Conservation (phyloP, 2,113 vertebrate species). For the Elephantulus edwardii region DNA sequence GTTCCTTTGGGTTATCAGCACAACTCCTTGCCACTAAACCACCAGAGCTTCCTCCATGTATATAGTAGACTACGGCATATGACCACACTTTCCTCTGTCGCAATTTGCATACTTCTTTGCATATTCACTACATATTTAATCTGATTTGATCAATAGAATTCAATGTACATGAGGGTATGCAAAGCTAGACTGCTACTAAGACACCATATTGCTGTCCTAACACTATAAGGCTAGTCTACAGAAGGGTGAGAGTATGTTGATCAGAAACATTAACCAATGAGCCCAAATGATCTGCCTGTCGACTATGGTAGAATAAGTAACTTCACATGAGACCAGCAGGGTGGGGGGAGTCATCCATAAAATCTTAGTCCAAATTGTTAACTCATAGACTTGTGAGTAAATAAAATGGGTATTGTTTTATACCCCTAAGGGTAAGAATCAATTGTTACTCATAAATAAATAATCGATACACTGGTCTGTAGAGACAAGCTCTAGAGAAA, state of each 20-base stretch:
- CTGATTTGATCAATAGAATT: neutral
- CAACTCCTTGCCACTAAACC: too few species aligned
- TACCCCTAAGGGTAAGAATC: too few species aligned
- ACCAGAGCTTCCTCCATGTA: too few species aligned
- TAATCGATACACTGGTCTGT: neutral
- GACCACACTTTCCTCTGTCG: neutral
- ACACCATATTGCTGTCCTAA: neutral
- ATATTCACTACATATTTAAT: neutral
- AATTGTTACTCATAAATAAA: neutral
- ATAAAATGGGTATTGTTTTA: neutral
- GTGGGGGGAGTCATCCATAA: neutral
- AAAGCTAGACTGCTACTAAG: neutral
- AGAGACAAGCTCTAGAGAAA: neutral
- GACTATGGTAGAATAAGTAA: neutral
- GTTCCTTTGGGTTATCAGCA: too few species aligned
- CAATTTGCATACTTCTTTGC: too few species aligned
- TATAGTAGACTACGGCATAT: neutral
- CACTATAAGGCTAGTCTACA: neutral
- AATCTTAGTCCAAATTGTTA: neutral
- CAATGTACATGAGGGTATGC: neutral
- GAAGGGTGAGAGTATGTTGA: neutral
- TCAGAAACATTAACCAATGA: neutral
- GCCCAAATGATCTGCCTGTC: neutral
- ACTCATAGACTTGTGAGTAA: neutral
- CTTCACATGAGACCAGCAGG: neutral